Percentiles rank a stretch among this genome's conserved stretches.
These are phyloP conservation scores for Catharus ustulatus DNA, from an alignment of 2,797 vertebrate genomes.

Conservation along the genomic window DNA sequence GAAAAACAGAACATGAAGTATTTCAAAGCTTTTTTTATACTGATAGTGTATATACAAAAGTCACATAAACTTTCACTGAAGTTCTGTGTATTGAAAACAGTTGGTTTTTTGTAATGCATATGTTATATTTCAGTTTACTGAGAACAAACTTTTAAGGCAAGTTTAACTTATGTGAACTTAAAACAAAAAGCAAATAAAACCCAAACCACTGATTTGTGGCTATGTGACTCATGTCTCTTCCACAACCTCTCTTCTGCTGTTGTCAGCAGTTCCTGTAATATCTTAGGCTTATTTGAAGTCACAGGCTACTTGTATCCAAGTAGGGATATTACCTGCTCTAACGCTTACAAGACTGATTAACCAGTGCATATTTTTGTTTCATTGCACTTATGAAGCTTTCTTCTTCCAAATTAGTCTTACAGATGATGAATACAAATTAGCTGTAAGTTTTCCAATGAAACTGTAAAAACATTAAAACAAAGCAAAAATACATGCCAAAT, in stretches of 20 bases:
- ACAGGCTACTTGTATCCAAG: background rate
- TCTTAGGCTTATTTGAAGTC: background rate
- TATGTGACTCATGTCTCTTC: background rate
- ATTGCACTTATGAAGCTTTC: background rate
- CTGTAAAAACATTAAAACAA: background rate
- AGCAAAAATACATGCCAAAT: background rate
- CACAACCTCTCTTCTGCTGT: background rate
- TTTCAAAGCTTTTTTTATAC: background rate
- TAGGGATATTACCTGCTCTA: background rate
- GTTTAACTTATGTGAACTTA: background rate
- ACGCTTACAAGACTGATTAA: background rate
- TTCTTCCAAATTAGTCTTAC: background rate
- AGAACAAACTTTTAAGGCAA: background rate
- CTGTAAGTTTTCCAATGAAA: background rate
- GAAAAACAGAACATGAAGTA: background rate
- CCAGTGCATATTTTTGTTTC: background rate
- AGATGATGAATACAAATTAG: background rate
- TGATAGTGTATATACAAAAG: background rate
- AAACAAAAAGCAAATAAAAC: background rate
- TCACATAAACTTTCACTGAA: background rate
- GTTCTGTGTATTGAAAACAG: background rate
- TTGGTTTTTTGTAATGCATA: background rate
- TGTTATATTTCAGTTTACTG: background rate
- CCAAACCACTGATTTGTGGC: background rate
- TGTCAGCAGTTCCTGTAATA: background rate